A percentile compares a stretch with the other conserved stretches of the same genome.
Evolutionary conservation across 37 sponge, comb jelly and placozoan genomes (phyloP).

Genomic region (Chondrilla cf. caribensis): DNA sequence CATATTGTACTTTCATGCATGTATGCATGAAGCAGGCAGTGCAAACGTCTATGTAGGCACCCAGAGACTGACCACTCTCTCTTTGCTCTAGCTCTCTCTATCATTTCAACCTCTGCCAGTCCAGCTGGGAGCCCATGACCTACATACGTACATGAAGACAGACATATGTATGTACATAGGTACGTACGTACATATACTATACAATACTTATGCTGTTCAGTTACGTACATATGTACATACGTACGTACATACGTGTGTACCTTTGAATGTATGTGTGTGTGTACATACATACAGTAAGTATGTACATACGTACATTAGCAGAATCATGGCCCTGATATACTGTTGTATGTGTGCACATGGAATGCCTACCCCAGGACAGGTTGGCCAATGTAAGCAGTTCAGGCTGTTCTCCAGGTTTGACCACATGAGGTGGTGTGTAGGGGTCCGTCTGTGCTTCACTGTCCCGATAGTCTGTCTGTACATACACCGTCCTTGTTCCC

Average conservation of each 20-base stretch:
- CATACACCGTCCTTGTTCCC: constrained; percentile 48
- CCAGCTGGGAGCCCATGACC: constrained; percentile 92
- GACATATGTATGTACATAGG: not conserved
- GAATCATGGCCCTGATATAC: not conserved
- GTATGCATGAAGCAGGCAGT: no score
- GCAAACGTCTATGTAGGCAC: no score
- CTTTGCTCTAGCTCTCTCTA: constrained; percentile 94
- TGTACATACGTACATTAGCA: constrained; percentile 16
- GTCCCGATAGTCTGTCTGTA: constrained; percentile 88
- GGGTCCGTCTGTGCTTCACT: constrained; percentile 97
- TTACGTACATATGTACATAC: not conserved
- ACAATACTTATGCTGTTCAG: not conserved
- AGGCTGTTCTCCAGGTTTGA: constrained; percentile 83
- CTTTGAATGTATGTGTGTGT: not conserved
- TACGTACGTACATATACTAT: no score
- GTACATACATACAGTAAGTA: no score
- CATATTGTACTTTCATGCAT: no score
- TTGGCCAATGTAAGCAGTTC: constrained; percentile 90
- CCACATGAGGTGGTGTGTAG: constrained; percentile 85
- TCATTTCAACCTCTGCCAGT: constrained; percentile 97
- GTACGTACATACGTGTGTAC: no score
- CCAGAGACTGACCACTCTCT: constrained; percentile 86
- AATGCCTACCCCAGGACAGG: constrained; percentile 70
- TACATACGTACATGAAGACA: not conserved
- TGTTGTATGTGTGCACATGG: not conserved